Evolutionary conservation across 2,797 vertebrate genomes (phyloP).

Genomic region (Nannoperca obscura): DNA sequence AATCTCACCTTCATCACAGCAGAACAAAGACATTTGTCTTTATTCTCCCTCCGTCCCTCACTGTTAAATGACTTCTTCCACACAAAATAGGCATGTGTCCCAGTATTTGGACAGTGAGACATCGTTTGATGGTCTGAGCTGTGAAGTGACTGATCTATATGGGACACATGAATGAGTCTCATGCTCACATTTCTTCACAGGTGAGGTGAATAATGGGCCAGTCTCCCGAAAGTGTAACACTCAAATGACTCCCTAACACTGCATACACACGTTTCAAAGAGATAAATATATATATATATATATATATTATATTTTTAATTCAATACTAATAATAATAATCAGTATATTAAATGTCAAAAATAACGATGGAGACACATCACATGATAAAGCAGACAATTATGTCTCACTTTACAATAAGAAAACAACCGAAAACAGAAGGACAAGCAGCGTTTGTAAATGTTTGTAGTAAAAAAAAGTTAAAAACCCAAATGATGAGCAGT

Average conservation of each 20-base stretch:
- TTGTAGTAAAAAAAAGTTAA: too few species aligned
- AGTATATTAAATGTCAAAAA: not conserved
- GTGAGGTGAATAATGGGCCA: slow-evolving; percentile 3
- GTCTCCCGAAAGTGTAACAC: not conserved
- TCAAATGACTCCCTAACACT: not conserved
- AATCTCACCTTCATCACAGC: slow-evolving; percentile 16
- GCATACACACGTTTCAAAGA: not conserved
- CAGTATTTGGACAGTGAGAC: slow-evolving; percentile 22
- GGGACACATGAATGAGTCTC: not conserved
- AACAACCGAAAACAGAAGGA: too few species aligned
- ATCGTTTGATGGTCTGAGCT: not conserved
- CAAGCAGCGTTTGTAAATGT: not conserved
- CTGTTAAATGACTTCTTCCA: slow-evolving; percentile 10
- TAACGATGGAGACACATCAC: not conserved
- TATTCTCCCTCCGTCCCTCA: not conserved
- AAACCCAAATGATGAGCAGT: too few species aligned
- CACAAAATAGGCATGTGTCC: not conserved
- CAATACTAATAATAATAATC: too few species aligned
- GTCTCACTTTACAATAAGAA: too few species aligned
- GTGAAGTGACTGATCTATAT: slow-evolving; percentile 23
- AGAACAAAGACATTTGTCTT: slow-evolving; percentile 24
- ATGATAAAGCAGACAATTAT: not conserved
- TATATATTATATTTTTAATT: not conserved
- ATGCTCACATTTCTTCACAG: slow-evolving; percentile 16
- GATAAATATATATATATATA: too few species aligned